Conservation (phyloP, 2,888 invertebrate species). For the Drosophila colorata region DNA sequence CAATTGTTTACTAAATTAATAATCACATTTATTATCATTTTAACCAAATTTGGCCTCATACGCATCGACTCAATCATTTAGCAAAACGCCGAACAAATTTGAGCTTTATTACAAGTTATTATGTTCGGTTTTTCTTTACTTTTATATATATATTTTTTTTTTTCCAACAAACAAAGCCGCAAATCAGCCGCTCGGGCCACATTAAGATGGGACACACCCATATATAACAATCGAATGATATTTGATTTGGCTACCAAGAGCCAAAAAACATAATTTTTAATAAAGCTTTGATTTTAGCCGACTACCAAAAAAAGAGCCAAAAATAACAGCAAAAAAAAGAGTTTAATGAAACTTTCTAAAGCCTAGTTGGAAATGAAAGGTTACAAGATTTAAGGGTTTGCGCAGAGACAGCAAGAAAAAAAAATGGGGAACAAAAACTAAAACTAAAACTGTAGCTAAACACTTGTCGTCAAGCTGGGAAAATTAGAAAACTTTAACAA, state of each 20-base stretch:
- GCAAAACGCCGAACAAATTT: conserved; percentile 19
- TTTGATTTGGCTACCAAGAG: conserved; percentile 38
- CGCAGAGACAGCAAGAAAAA: conserved; percentile 11
- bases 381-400: conserved; percentile 66
- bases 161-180: conserved; percentile 25
- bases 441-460: conserved; percentile 49
- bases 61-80: conserved; percentile 15
- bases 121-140: conserved; percentile 8
- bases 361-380: conserved; percentile 62
- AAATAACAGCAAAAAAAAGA: conserved; percentile 2
- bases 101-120: conserved; percentile 49
- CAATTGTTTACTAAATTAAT: not conserved
- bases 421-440: conserved; percentile 1
- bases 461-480: conserved; percentile 68
- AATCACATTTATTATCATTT: conserved; percentile 33
- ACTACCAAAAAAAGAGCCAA: conserved; percentile 15
- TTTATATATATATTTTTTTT: conserved; percentile 7
- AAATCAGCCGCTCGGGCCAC: conserved; percentile 15
- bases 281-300: conserved; percentile 55
- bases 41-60: conserved; percentile 30
- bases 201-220: conserved; percentile 47
- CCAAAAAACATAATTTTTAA: conserved; percentile 30
- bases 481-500: conserved; percentile 73
- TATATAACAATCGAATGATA: conserved; percentile 34
- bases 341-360: conserved; percentile 66